A percentile compares a stretch with the other conserved stretches of the same genome.
phyloP scores from a whole-genome alignment of 2,113 vertebrate species.

The Cyphomyrus plagiostoma region DNA sequence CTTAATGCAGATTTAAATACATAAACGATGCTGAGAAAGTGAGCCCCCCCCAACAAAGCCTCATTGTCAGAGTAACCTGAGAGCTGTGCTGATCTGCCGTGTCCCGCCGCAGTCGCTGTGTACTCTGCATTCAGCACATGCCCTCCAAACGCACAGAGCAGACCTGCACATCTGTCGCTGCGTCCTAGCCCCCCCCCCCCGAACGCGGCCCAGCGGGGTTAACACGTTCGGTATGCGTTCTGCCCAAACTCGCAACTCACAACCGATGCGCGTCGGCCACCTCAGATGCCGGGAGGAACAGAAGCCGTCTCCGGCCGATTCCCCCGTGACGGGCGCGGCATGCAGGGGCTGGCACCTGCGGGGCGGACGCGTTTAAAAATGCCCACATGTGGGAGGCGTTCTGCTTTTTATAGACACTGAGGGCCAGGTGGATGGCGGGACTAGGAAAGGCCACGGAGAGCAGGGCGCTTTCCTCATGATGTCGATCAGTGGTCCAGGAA shows the following conservation, averaged over 20 bases:
- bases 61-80: neutral
- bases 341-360: neutral
- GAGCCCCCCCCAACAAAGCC: neutral
- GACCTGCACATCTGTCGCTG: neutral
- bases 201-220: neutral
- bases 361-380: neutral
- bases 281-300: neutral
- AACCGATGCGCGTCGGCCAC: neutral
- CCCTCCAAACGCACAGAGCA: neutral
- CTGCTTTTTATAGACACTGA: neutral
- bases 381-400: neutral
- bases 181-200: too few species aligned
- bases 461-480: slow-evolving; percentile 27
- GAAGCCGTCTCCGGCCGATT: neutral
- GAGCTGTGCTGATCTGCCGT: neutral
- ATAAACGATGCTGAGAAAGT: neutral
- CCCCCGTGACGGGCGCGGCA: neutral
- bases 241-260: neutral
- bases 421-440: neutral
- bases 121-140: neutral
- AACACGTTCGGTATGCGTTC: neutral
- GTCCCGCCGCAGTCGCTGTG: neutral
- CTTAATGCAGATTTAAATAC: neutral
- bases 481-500: slow-evolving; percentile 27
- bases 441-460: neutral